These are phyloP conservation scores for Hedychridium roseum DNA, from an alignment of 2,888 invertebrate genomes.

Conservation along the genomic window DNA sequence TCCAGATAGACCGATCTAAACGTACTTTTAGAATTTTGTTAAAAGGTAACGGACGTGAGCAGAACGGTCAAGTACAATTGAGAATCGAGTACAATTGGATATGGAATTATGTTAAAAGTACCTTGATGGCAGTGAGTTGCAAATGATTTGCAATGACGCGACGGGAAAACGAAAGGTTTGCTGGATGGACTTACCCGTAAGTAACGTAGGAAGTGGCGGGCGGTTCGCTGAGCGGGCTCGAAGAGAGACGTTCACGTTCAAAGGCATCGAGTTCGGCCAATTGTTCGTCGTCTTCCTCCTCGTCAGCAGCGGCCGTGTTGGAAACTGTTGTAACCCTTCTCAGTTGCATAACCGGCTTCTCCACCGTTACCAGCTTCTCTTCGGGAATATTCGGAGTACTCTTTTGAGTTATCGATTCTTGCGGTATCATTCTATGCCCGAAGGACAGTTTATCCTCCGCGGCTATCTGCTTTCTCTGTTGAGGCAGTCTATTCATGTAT, in stretches of 20 bases:
- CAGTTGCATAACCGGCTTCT: slow-evolving; percentile 66
- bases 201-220: slow-evolving; percentile 23
- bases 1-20: too few relatives aligned
- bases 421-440: slow-evolving; percentile 65
- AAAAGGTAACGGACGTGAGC: too few relatives aligned
- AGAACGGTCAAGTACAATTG: too few relatives aligned
- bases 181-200: slow-evolving; percentile 42
- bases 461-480: slow-evolving; percentile 56
- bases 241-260: slow-evolving; percentile 38
- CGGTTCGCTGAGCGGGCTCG: too few relatives aligned
- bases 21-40: too few relatives aligned
- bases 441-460: slow-evolving; percentile 67
- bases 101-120: too few relatives aligned
- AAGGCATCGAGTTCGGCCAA: slow-evolving; percentile 42
- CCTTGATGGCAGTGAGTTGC: too few relatives aligned
- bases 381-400: slow-evolving; percentile 63
- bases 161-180: too few relatives aligned
- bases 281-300: slow-evolving; percentile 34
- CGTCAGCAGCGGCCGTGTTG: slow-evolving; percentile 18
- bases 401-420: slow-evolving; percentile 49
- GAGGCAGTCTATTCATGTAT: slow-evolving; percentile 37
- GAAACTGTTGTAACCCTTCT: slow-evolving; percentile 42
- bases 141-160: too few relatives aligned
- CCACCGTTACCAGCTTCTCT: slow-evolving; percentile 65
- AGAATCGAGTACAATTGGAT: too few relatives aligned